These are phyloP conservation scores for Actenoides hombroni DNA, from an alignment of 2,113 vertebrate species.

Conservation along the genomic window DNA sequence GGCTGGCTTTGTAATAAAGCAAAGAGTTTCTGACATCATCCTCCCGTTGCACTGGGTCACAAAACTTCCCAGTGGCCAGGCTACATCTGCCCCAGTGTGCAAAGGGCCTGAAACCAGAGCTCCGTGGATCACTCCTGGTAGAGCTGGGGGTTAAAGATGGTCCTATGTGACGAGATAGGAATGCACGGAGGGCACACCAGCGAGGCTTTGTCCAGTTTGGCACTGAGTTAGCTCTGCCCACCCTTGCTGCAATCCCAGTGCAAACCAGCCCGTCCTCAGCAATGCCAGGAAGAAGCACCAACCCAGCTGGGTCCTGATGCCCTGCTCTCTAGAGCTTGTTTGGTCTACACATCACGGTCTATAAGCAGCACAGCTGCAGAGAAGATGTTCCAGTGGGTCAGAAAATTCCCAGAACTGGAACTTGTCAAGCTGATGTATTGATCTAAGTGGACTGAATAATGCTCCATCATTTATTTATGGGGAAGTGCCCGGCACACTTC, in stretches of 20 bases:
- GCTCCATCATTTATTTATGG: conserved; percentile 55
- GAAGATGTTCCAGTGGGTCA: conserved; percentile 17
- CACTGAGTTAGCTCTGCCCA: rapidly evolving
- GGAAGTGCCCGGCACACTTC: conserved; percentile 23
- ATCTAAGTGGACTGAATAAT: conserved; percentile 57
- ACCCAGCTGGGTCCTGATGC: background rate
- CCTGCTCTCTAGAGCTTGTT: background rate
- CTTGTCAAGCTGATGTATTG: conserved; percentile 53
- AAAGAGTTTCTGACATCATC: background rate
- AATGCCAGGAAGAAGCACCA: rapidly evolving
- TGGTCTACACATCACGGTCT: background rate
- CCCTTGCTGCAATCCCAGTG: background rate
- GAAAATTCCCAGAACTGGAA: conserved; percentile 53
- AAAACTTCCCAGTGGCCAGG: background rate
- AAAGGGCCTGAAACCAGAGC: background rate
- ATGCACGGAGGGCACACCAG: rapidly evolving
- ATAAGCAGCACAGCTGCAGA: background rate
- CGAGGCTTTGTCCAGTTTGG: background rate
- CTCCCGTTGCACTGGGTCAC: background rate
- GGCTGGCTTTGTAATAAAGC: background rate
- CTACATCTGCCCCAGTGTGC: background rate
- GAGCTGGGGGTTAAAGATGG: background rate
- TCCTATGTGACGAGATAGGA: background rate
- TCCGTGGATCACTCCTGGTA: background rate
- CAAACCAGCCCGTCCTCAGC: background rate